phyloP scores from a whole-genome alignment of 2,113 vertebrate genomes.

The Carlito syrichta region DNA sequence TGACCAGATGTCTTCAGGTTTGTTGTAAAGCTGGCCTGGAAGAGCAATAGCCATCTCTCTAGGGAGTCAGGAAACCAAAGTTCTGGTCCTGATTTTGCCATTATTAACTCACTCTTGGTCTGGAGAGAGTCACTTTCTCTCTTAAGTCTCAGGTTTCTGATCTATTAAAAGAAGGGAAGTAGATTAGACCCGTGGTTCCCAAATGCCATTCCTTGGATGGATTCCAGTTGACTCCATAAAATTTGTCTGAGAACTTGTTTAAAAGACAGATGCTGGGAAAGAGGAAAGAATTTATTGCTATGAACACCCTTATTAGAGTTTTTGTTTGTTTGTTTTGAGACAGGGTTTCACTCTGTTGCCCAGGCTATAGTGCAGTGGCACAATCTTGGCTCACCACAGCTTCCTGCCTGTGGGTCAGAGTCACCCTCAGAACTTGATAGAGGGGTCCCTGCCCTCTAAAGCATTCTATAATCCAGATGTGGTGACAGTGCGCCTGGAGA shows the following conservation, averaged over 20 bases:
- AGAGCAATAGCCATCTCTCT: background rate
- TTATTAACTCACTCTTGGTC: background rate
- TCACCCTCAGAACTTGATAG: no score
- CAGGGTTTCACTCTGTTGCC: no score
- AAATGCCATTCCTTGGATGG: background rate
- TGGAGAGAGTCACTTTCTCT: background rate
- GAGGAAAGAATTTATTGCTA: background rate
- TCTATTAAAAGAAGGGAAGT: background rate
- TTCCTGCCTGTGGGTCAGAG: no score
- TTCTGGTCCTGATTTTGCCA: background rate
- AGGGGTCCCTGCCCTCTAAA: no score
- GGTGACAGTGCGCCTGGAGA: no score
- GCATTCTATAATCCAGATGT: no score
- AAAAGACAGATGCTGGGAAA: no score
- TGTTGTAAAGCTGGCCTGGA: background rate
- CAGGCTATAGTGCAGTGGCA: no score
- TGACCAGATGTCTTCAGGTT: background rate
- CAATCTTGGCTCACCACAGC: no score
- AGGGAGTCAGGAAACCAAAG: background rate
- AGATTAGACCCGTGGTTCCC: background rate
- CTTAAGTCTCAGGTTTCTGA: background rate
- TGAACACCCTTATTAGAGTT: background rate
- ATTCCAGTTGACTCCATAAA: background rate
- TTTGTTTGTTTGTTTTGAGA: no score
- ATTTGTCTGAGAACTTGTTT: no score